Evolutionary conservation across 2,888 invertebrate species (phyloP).

Genomic region (Byasa hedistus): DNA sequence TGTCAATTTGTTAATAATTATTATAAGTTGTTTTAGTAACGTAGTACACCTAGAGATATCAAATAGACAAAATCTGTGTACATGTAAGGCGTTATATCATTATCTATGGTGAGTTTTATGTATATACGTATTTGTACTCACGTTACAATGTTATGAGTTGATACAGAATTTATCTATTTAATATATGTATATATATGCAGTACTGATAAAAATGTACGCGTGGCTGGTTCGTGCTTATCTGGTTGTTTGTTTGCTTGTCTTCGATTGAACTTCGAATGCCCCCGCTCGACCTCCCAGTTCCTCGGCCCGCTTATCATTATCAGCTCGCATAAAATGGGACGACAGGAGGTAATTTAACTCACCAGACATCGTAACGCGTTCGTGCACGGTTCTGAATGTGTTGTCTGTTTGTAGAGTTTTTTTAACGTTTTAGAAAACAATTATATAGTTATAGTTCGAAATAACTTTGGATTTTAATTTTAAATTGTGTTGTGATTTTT

Average conservation of each 20-base stretch:
- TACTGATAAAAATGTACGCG: constrained; percentile 62
- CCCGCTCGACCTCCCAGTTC: constrained; percentile 74
- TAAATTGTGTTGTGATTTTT: constrained; percentile 67
- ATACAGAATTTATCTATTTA: constrained; percentile 18
- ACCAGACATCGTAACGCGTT: constrained; percentile 58
- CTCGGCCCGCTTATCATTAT: constrained; percentile 71
- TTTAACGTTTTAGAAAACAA: constrained; percentile 27
- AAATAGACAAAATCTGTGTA: background rate
- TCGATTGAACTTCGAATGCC: constrained; percentile 72
- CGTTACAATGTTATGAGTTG: constrained; percentile 22
- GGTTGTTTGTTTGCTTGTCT: constrained; percentile 71
- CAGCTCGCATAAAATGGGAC: constrained; percentile 72
- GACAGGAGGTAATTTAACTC: constrained; percentile 64
- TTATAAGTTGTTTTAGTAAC: background rate
- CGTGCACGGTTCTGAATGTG: constrained; percentile 40
- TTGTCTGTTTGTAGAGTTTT: constrained; percentile 31
- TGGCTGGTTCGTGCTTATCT: constrained; percentile 75
- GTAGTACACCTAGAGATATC: background rate
- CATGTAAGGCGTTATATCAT: background rate
- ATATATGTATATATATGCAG: constrained; percentile 29
- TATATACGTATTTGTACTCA: background rate
- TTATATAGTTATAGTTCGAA: constrained; percentile 35
- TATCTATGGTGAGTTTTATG: constrained; percentile 1
- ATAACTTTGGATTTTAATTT: constrained; percentile 42
- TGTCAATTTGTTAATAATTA: too few relatives aligned